A percentile compares a stretch with the other conserved stretches of the same genome.
Conservation (phyloP, 2,113 vertebrate species). For the Leucosticte australis region DNA sequence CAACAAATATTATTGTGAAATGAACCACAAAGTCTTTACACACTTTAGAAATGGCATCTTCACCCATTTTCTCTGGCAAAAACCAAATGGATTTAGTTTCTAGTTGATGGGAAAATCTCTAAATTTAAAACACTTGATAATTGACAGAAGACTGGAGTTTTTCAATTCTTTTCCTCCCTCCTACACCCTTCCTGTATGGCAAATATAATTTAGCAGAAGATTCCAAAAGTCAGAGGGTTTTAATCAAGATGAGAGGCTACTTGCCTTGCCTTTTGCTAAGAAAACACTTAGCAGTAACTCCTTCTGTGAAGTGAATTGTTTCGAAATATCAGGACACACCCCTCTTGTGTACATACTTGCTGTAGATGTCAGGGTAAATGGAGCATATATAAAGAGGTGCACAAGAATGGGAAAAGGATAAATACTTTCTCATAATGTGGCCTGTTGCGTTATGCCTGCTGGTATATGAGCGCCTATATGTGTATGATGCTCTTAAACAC, state of each 20-base stretch:
- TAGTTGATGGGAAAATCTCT: constrained; percentile 48
- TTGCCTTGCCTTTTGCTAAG: constrained; percentile 6
- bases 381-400: neutral
- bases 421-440: neutral
- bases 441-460: neutral
- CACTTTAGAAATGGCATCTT: constrained; percentile 60
- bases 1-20: constrained; percentile 72
- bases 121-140: constrained; percentile 56
- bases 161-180: constrained; percentile 32
- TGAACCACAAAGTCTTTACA: constrained; percentile 63
- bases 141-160: constrained; percentile 21
- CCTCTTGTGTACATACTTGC: neutral
- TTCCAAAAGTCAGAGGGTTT: constrained; percentile 31
- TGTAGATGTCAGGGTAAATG: neutral
- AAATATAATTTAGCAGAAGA: constrained; percentile 31
- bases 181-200: constrained; percentile 34
- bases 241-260: neutral
- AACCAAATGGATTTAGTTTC: constrained; percentile 46
- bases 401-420: neutral
- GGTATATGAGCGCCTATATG: neutral
- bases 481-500: neutral
- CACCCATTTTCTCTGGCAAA: constrained; percentile 41
- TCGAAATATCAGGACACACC: neutral
- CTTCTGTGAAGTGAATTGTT: neutral
- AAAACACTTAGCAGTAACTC: neutral